Evolutionary conservation across 2,888 invertebrate genomes (phyloP), one percentile per base, ranked within the genome.

Genomic region (Hyles lineata): DNA sequence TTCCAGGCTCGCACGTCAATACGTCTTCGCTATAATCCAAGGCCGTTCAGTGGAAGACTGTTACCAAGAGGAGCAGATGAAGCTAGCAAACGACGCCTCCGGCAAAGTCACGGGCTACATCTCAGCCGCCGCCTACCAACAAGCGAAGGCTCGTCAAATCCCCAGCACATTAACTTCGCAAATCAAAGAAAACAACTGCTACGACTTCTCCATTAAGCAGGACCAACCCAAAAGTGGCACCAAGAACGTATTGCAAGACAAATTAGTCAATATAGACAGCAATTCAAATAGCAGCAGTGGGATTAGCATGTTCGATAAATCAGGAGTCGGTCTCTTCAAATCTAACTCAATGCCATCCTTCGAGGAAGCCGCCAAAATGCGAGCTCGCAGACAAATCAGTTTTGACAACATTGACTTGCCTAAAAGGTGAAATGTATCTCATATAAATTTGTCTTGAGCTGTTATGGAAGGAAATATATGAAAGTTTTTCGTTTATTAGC

Each of bases 21-120:
- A 96, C 86, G 96, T 95, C 0, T 96, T 94, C 80, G 94, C 95
- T 0, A 96, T 97, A 19, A 95, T 96, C 74, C 95, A 95, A 83
- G 96, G 96, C 0, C 96, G 96, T 78, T 91, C 95, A 0, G 95
- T 96, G 2, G 96, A 97, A 60, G 96, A 97, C 70, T 96, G 97
- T 74, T 93, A 95, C 78, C 90, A 92, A 74, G 95, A 95, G 58
- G 95, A 95, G 78, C 90, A 92, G 73, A 80, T 83, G 35, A 92
- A 88, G 76, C 81, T 88, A 74, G 85, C 90, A 58, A 90, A 83
- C 76, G 91, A 90, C 83, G 78, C 83, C 11, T 88, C 81, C 77
- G 83, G 59, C 75, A 93, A 91, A 79, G 76, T 96, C 0, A 88
- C 93, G 0, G 96, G 96, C 0, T 96, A 96, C 83, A 93, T 95